Evolutionary conservation across 2,888 invertebrate species (phyloP).

Genomic region (Phorcus lineatus): DNA sequence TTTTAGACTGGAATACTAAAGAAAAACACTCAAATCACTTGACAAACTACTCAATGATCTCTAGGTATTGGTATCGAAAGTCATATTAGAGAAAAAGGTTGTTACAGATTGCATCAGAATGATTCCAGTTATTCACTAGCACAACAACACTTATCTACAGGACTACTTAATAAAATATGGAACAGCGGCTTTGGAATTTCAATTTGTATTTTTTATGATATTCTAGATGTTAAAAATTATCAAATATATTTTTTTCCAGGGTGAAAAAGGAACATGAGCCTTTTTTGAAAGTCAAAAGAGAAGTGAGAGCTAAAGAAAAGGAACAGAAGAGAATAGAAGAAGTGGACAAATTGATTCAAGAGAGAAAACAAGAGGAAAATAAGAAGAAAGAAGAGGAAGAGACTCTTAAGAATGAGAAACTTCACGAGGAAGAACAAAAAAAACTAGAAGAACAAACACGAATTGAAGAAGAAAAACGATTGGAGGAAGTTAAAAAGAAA

Average conservation of each 20-base stretch:
- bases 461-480: slow-evolving; percentile 23
- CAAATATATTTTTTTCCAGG: slow-evolving; percentile 26
- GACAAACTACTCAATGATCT: too few relatives aligned
- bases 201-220: neutral
- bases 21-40: too few relatives aligned
- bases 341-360: slow-evolving; percentile 41
- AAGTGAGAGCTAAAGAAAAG: slow-evolving; percentile 34
- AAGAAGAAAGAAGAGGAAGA: slow-evolving; percentile 34
- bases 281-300: slow-evolving; percentile 37
- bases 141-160: too few relatives aligned
- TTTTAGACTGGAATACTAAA: too few relatives aligned
- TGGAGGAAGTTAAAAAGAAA: slow-evolving; percentile 40
- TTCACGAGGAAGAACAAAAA: slow-evolving; percentile 39
- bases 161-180: too few relatives aligned
- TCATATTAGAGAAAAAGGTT: too few relatives aligned
- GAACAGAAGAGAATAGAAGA: slow-evolving; percentile 44
- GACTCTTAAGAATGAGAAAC: slow-evolving; percentile 32
- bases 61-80: too few relatives aligned
- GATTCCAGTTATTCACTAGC: too few relatives aligned
- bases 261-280: slow-evolving; percentile 37
- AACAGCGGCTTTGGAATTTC: too few relatives aligned
- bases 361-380: slow-evolving; percentile 15
- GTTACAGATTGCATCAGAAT: too few relatives aligned
- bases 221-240: too few relatives aligned
- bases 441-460: slow-evolving; percentile 31